A percentile compares a stretch with the other conserved stretches of the same genome.
phyloP scores from a whole-genome alignment of 2,113 vertebrate genomes.

The Caracal caracal region DNA sequence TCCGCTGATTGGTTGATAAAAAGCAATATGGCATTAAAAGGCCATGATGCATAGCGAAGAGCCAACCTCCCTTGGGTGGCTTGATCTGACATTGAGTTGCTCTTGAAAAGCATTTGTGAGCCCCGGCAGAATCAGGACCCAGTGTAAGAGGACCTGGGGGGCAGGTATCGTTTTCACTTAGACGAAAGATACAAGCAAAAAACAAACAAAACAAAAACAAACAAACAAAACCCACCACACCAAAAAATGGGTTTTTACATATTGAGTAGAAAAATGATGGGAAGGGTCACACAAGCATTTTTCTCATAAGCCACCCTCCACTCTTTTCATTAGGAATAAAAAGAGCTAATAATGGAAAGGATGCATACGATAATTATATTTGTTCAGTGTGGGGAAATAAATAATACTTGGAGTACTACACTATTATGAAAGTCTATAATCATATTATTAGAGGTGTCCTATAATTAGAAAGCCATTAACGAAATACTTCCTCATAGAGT shows the following conservation, averaged over 20 bases:
- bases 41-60: not conserved
- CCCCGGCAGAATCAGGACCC: not conserved
- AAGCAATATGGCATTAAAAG: constrained; percentile 1
- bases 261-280: not conserved
- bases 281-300: not conserved
- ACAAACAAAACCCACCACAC: not conserved
- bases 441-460: not conserved
- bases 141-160: not conserved
- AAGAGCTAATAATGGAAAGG: not conserved
- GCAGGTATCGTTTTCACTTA: not conserved
- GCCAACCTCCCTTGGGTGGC: not conserved
- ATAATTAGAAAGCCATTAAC: not conserved
- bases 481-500: not conserved
- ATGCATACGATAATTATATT: not conserved
- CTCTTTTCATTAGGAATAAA: not conserved
- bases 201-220: not conserved
- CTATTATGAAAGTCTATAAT: not conserved
- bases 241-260: not conserved
- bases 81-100: not conserved
- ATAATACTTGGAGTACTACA: not conserved
- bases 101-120: not conserved
- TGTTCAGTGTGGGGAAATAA: not conserved
- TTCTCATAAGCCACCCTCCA: not conserved
- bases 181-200: not conserved
- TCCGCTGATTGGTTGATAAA: constrained; percentile 58